These are phyloP conservation scores for Myiothlypis chrysogaster DNA, from an alignment of 2,797 vertebrate species.

Conservation along the genomic window DNA sequence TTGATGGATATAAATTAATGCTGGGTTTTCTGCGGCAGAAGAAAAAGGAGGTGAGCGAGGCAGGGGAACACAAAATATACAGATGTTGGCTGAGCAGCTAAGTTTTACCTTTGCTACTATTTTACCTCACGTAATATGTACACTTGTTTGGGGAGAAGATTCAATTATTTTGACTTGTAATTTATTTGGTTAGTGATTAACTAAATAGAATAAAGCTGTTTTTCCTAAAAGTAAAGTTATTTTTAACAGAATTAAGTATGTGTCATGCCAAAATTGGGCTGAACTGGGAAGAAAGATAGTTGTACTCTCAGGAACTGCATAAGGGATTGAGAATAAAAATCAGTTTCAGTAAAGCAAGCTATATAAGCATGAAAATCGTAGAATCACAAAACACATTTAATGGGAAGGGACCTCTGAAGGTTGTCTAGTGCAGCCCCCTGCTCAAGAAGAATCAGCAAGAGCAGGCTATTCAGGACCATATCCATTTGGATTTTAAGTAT, in stretches of 20 bases:
- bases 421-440: neutral
- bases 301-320: neutral
- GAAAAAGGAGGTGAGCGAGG: neutral
- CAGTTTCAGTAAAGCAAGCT: neutral
- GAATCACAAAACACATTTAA: neutral
- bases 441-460: neutral
- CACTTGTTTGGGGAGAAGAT: neutral
- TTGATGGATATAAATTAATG: neutral
- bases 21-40: accelerated
- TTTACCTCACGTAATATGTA: neutral
- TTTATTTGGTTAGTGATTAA: neutral
- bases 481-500: neutral
- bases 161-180: neutral
- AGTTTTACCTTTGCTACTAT: neutral
- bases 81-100: neutral
- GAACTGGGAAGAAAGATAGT: neutral
- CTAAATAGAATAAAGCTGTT: neutral
- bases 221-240: neutral
- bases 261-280: neutral
- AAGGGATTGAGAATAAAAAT: neutral
- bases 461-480: neutral
- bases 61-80: neutral
- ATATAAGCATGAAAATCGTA: neutral
- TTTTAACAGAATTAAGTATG: neutral
- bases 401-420: neutral